Base-by-base conservation (phyloP, 2,888 invertebrate genomes). In the Volucella inanis region DNA sequence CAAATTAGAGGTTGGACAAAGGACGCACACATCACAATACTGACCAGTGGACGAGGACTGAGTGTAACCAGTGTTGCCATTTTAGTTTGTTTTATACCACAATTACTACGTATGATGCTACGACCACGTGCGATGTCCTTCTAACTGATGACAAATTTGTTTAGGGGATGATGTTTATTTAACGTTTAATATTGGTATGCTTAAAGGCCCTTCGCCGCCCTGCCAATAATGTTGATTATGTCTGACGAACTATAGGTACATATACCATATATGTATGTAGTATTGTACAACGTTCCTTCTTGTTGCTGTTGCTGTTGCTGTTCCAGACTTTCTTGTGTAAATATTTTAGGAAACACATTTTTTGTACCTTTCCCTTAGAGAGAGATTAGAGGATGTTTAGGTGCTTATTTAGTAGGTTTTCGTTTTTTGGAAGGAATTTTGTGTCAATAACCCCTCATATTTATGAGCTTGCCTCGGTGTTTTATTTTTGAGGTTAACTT, bases 1-100 rank as follows among this genome's bases (percentile, higher is more conserved):
- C 81, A 81, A 85, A 81, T 85, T 85, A 64, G 72, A 71, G 80
- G 81, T 71, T 77, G 71, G 72, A 81, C 81, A 81, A 79, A 75
- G 45, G 79, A 67, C 77, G 47, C 82, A 65, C 54, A 72, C 72
- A 67, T 54, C 22, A 81, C 52, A 70, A 50, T 70, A n/a, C 31
- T 31, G 31, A 31, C 31, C 31, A 31, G 39, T 41, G 45, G 57
- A 65, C 39, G 67, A 18, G 45, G 38, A 62, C 39, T 74, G 38
- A 18, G 47, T 31, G 22, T 18, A 18, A 11, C 14, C 49, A 45
- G 75, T 70, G 79, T 84, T 79, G 47, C 84, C 71, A 57, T 12
- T 10, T 57, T 10, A 0, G 3, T 31, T 31, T 31, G 31, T 31
- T 4, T 31, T 31, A 3, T 0, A 6, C 31, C 6, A 31, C 31